Conservation (phyloP, 2,888 invertebrate genomes). For the Antheraea assamensis region DNA sequence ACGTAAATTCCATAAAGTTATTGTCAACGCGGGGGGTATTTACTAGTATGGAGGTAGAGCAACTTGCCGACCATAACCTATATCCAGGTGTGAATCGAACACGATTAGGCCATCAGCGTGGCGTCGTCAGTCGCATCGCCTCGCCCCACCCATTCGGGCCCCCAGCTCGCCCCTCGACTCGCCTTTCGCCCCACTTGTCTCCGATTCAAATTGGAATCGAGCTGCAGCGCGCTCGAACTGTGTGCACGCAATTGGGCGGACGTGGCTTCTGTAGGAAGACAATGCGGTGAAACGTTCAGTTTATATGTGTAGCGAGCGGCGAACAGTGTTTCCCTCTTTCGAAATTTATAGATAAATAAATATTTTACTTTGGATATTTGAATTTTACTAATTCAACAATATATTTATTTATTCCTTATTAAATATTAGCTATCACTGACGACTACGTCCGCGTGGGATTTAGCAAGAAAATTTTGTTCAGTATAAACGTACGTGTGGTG, state of each 20-base stretch:
- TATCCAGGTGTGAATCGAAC: conserved; percentile 77
- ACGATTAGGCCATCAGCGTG: conserved; percentile 77
- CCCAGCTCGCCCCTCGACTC: conserved; percentile 28
- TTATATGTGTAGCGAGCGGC: not conserved
- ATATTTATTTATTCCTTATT: too few species aligned
- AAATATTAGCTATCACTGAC: too few species aligned
- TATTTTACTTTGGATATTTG: not conserved
- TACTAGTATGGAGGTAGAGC: conserved; percentile 46
- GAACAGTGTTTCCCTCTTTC: not conserved
- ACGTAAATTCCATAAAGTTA: too few species aligned
- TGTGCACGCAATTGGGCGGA: conserved; percentile 63
- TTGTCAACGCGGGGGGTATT: too few species aligned
- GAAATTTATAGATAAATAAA: not conserved
- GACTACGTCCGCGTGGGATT: not conserved
- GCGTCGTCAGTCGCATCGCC: conserved; percentile 61
- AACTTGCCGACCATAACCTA: conserved; percentile 33
- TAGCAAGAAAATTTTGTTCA: too few species aligned
- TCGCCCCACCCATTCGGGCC: conserved; percentile 30
- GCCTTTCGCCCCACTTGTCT: conserved; percentile 44
- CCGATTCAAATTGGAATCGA: conserved; percentile 71
- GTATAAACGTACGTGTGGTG: too few species aligned
- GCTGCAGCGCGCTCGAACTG: conserved; percentile 61
- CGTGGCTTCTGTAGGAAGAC: conserved; percentile 55
- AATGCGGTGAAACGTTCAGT: conserved; percentile 33
- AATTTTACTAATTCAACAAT: too few species aligned